Conservation (phyloP, 2,888 invertebrate genomes). For the Lepidochrysops patricia region DNA sequence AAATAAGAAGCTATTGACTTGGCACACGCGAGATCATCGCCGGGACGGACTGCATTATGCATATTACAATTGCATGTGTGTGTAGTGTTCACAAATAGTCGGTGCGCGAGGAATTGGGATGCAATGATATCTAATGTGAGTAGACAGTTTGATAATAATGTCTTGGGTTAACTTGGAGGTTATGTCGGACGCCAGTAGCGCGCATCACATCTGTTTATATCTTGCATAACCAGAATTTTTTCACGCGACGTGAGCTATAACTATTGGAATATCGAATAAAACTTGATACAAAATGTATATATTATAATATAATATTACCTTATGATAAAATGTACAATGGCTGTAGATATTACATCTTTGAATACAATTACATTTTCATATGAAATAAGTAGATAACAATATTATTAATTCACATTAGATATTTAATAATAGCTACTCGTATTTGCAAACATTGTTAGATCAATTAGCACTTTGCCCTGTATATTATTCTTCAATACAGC, state of each 20-base stretch:
- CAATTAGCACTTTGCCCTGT: background rate
- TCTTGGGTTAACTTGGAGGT: constrained; percentile 51
- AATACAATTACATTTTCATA: too few relatives aligned
- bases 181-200: constrained; percentile 38
- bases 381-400: too few relatives aligned
- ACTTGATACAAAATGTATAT: background rate
- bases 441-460: background rate
- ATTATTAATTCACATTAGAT: too few relatives aligned
- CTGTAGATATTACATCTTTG: too few relatives aligned
- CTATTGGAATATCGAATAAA: background rate
- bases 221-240: constrained; percentile 4
- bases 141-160: constrained; percentile 32
- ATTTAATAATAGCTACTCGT: background rate
- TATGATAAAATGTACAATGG: background rate
- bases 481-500: background rate
- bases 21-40: constrained; percentile 47
- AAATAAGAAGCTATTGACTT: constrained; percentile 41
- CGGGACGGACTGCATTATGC: constrained; percentile 57
- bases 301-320: background rate
- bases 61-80: constrained; percentile 53
- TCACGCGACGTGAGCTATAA: background rate
- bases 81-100: constrained; percentile 68
- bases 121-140: constrained; percentile 64
- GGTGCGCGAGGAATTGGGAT: constrained; percentile 54
- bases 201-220: constrained; percentile 3